These are phyloP conservation scores for human DNA, from an alignment of 2,113 vertebrate genomes.

Conservation along the genomic window GRCh38 chr22:31442501-31443000, in stretches of 20 bases:
- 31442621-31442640: background rate
- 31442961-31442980: conserved; percentile 88
- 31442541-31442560: background rate
- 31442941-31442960: conserved; percentile 75
- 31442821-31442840: background rate
- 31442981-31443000: conserved; percentile 89
- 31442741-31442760: background rate
- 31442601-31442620: background rate
- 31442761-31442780: background rate
- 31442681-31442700: background rate
- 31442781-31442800: background rate
- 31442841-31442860: background rate
- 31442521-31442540: background rate
- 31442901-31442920: background rate
- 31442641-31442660: background rate
- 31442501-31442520: background rate
- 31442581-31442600: background rate
- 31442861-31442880: background rate
- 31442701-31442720: background rate
- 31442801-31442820: background rate
- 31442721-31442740: background rate
- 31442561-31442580: background rate
- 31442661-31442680: background rate
- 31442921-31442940: background rate
- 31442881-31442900: background rate